Percentiles rank a stretch among this genome's conserved stretches.
These are phyloP conservation scores for Phenacoccus solenopsis DNA, from an alignment of 1,140 invertebrate genomes.

Conservation along the genomic window DNA sequence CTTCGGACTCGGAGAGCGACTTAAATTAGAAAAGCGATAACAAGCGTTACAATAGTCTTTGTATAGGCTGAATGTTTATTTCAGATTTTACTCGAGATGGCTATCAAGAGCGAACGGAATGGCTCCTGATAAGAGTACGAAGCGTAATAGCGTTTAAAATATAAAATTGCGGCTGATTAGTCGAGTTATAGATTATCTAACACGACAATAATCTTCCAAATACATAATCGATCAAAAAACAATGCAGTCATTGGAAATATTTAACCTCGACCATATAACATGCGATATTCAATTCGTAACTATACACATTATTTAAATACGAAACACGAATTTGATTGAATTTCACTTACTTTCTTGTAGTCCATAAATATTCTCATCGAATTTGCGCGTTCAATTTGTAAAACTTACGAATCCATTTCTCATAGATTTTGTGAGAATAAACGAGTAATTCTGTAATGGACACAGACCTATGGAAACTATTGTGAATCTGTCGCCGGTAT, in stretches of 20 bases:
- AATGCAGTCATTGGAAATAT: background rate
- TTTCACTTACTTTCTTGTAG: background rate
- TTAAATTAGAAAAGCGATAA: too few relatives aligned
- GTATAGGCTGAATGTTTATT: too few relatives aligned
- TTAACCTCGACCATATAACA: background rate
- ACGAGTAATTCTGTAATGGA: background rate
- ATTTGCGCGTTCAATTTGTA: background rate
- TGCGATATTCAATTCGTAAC: background rate
- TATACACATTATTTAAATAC: background rate
- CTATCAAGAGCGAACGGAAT: too few relatives aligned
- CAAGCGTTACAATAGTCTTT: too few relatives aligned
- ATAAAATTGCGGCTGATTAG: too few relatives aligned
- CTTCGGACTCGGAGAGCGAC: too few relatives aligned
- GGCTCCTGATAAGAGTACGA: too few relatives aligned
- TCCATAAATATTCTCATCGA: conserved; percentile 8
- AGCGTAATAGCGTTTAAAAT: too few relatives aligned
- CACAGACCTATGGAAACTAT: background rate
- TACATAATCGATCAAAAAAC: background rate
- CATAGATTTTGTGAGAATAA: conserved; percentile 4
- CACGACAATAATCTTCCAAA: too few relatives aligned
- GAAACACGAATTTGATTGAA: background rate
- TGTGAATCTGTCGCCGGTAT: background rate
- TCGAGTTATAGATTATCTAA: too few relatives aligned
- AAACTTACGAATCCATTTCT: conserved; percentile 5
- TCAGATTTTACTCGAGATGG: too few relatives aligned